Conservation (phyloP, 2,888 invertebrate species). For the Ochlodes sylvanus region DNA sequence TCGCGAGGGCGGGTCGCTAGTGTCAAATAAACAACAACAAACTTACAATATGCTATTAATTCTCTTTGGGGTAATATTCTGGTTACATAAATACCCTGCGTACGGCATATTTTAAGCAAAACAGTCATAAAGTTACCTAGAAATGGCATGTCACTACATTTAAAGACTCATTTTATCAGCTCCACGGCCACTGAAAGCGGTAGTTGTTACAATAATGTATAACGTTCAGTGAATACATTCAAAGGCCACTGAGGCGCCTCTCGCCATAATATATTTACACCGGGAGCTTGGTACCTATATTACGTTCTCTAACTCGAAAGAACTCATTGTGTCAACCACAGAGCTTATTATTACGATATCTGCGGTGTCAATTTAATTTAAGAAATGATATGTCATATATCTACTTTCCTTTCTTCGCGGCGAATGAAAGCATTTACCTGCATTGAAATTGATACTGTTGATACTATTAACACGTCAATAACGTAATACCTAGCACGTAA, state of each 20-base stretch:
- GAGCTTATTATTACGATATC: neutral
- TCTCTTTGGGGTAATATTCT: too few species aligned
- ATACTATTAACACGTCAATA: slow-evolving; percentile 5
- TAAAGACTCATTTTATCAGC: too few species aligned
- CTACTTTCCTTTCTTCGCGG: slow-evolving; percentile 6
- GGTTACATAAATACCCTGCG: too few species aligned
- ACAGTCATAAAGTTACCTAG: neutral
- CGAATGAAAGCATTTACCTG: slow-evolving; percentile 6
- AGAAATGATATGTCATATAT: slow-evolving; percentile 1
- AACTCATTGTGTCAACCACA: neutral
- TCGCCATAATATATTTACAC: slow-evolving; percentile 41
- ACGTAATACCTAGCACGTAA: neutral
- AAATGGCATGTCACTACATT: neutral
- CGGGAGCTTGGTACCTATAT: neutral
- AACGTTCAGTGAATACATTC: slow-evolving; percentile 19
- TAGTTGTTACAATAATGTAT: neutral
- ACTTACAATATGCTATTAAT: too few species aligned
- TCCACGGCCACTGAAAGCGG: slow-evolving; percentile 2
- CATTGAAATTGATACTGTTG: neutral
- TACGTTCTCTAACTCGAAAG: slow-evolving; percentile 1
- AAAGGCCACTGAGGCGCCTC: slow-evolving; percentile 39
- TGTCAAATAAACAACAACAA: too few species aligned
- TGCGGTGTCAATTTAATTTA: neutral
- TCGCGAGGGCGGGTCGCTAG: too few species aligned
- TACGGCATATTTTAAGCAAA: neutral